Percentiles rank a stretch among this genome's conserved stretches.
Conservation (phyloP, 2,113 vertebrate species). For the Saguinus midas region DNA sequence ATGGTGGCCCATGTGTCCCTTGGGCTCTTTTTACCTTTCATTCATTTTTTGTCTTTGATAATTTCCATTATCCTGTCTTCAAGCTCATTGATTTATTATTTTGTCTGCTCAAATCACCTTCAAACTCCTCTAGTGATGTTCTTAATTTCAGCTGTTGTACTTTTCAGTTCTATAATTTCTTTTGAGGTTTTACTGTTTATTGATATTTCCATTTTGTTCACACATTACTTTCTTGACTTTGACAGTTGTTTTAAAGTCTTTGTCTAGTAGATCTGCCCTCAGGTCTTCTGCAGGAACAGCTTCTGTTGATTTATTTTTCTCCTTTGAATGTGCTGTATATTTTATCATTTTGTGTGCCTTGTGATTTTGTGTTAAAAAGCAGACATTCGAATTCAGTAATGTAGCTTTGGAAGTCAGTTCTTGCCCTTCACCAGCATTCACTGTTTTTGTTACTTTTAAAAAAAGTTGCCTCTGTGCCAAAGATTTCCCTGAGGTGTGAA, state of each 20-base stretch:
- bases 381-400: not conserved
- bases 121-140: not conserved
- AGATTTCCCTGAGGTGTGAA: not conserved
- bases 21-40: not conserved
- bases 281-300: not conserved
- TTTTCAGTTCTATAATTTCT: not conserved
- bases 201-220: not conserved
- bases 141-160: not conserved
- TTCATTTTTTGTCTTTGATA: not conserved
- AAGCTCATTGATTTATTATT: not conserved
- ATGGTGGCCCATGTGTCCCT: not conserved
- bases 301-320: not conserved
- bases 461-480: not conserved
- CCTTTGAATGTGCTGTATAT: not conserved
- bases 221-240: not conserved
- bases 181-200: not conserved
- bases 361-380: not conserved
- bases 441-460: not conserved
- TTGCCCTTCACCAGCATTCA: accelerated
- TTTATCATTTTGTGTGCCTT: not conserved
- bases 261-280: not conserved
- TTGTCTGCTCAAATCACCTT: not conserved
- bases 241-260: not conserved
- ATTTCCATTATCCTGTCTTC: not conserved
- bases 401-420: not conserved